Evolutionary conservation across 2,113 vertebrate genomes (phyloP), one percentile per base, ranked within the genome.

Genomic region (Phylloscopus trochilus): DNA sequence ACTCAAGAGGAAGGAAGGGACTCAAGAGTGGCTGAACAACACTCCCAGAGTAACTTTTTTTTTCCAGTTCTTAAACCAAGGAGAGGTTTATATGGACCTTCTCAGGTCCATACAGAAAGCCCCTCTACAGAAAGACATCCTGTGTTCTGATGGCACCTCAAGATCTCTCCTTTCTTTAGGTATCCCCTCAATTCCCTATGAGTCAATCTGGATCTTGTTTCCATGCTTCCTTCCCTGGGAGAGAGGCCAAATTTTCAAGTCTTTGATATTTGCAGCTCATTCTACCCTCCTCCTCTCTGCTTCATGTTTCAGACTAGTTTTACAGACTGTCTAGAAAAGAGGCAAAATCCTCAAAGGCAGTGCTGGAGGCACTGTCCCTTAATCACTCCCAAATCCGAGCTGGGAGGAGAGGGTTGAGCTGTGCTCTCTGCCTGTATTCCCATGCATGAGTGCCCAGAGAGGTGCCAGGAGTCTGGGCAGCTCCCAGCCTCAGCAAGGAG

Each of bases 381-480:
- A 78, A 41, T 37, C 19, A 37, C 10, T 84, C 20, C 22, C 58
- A 87, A 69, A 62, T 5, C 4, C 0, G 0, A 69, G 37, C 43
- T 63, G 35, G 21, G 68, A 77, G 37, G 18, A 78, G 14, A 44
- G 47, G 27, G 33, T 6, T 49, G 66, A 69, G n/a, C 41, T 33
- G 21, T n/a, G 17, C 12, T 75, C 15, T 72, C 19, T 1, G 6
- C 11, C 60, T 73, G 28, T 9, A 1, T 70, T 89, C 20, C 47
- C 64, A 69, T 0, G 1, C 6, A 1, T 0, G 1, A 86, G 24
- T 58, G 11, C 27, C 30, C 12, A 10, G 73, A 46, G 52, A 70
- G 27, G 43, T 20, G 7, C 28, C 4, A 2, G 19, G 15, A 80
- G 31, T 27, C 47, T 63, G 47, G 43, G n/a, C 64, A 95, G 15